phyloP scores from a whole-genome alignment of 1,140 invertebrate genomes.

The Ceratoteleas bidentatus region DNA sequence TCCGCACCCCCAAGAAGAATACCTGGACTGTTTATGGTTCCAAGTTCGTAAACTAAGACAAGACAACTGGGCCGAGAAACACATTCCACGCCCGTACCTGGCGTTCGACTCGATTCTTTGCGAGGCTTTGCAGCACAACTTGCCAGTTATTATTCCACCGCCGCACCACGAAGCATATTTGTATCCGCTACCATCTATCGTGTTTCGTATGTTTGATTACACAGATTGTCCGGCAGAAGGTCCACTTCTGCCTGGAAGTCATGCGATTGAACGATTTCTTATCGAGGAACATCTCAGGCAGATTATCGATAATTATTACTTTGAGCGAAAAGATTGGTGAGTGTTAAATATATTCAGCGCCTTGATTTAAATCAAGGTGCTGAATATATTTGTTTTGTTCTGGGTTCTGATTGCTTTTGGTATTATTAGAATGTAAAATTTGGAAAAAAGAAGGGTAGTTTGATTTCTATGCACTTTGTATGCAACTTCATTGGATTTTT shows the following conservation, averaged over 20 bases:
- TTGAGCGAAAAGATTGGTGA: constrained; percentile 97
- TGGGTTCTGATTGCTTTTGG: too few species aligned
- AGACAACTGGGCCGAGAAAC: constrained; percentile 98
- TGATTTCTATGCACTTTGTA: too few species aligned
- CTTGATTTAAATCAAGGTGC: too few species aligned
- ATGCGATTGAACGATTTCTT: constrained; percentile 98
- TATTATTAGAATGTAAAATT: too few species aligned
- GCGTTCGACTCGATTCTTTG: constrained; percentile 97
- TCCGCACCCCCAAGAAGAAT: constrained; percentile 98
- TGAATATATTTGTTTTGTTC: too few species aligned
- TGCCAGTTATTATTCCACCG: constrained; percentile 93
- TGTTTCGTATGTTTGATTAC: constrained; percentile 98
- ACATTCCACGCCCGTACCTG: constrained; percentile 96
- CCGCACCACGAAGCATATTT: constrained; percentile 93
- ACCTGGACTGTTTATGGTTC: constrained; percentile 98
- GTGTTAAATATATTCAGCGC: too few species aligned
- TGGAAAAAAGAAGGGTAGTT: too few species aligned
- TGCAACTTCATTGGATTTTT: too few species aligned
- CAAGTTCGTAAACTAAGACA: constrained; percentile 95
- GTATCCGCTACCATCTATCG: constrained; percentile 95
- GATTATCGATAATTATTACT: constrained; percentile 94
- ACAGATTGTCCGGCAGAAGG: constrained; percentile 95
- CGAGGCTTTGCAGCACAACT: constrained; percentile 97
- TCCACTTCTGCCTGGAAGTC: constrained; percentile 94
- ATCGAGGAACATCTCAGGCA: constrained; percentile 98